These are phyloP conservation scores for Brenthis hecate DNA, from an alignment of 2,888 invertebrate genomes.

Conservation along the genomic window DNA sequence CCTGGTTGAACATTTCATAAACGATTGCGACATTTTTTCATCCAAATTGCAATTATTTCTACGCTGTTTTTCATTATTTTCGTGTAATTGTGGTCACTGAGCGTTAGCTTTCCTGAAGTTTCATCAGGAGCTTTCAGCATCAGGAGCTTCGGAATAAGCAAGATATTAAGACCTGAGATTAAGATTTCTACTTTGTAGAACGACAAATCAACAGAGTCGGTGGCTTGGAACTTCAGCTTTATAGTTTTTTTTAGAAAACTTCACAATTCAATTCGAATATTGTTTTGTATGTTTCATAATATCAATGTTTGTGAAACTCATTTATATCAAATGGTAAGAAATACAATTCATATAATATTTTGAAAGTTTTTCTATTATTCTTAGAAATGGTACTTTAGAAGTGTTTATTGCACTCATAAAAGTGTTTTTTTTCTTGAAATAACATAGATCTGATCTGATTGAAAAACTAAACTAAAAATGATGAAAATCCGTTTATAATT, in stretches of 20 bases:
- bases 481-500: too few relatives aligned
- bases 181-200: constrained; percentile 17
- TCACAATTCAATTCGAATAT: too few relatives aligned
- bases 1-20: neutral
- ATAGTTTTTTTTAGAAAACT: neutral
- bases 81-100: constrained; percentile 22
- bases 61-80: constrained; percentile 17
- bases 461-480: too few relatives aligned
- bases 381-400: too few relatives aligned
- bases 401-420: too few relatives aligned
- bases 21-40: constrained; percentile 7
- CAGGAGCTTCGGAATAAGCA: constrained; percentile 12
- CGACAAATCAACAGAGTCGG: constrained; percentile 14
- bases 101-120: neutral
- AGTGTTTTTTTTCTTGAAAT: too few relatives aligned
- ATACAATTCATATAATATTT: too few relatives aligned
- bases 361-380: too few relatives aligned
- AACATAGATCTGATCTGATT: too few relatives aligned
- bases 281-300: too few relatives aligned
- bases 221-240: constrained; percentile 11
- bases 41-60: constrained; percentile 6
- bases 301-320: too few relatives aligned
- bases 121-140: constrained; percentile 22
- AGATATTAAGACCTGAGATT: constrained; percentile 20
- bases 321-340: too few relatives aligned